Evolutionary conservation across 1,140 invertebrate species (phyloP), one percentile per base, ranked within the genome.

Genomic region (Drosophila erecta): DNA sequence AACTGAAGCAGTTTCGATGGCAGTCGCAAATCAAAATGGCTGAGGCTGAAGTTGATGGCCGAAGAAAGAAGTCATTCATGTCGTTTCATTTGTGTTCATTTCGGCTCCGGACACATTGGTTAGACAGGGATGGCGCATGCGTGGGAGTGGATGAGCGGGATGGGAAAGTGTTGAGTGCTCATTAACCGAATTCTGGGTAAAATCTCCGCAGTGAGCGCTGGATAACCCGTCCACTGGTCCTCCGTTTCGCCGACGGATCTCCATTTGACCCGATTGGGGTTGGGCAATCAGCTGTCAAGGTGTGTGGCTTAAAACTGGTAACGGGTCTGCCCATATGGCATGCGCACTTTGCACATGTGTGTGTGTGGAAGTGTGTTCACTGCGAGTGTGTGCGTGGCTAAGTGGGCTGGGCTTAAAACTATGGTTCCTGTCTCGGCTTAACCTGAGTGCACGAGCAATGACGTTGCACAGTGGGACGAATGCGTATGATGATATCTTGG

Each of bases 21-120:
- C 59, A 61, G 67, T 76, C 83, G 83, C 87, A 87, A 87, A 86
- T 86, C 79, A 86, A 86, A 86, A 86, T 86, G 83, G 83, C 83
- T 87, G 83, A 72, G 64, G 70, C 83, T 87, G 75, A 77, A 76
- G 71, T 76, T 84, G 80, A 84, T 79, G 81, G 76, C 80, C 71
- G 79, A 89, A 83, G 84, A 87, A 87, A 79, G 79, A 79, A 87
- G 81, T 87, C 83, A 89, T 83, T 83, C 79, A 83, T 81, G 72
- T 64, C 69, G 64, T 73, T 80, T 75, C 76, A 67, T 61, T 74
- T 81, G 53, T 49, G 43, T 62, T 61, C 53, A 41, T 20, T 44
- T 47, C 55, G 27, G 57, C 59, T 51, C 64, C 54, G 60, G 40
- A 56, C 62, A 56, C 24, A 30, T 44, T 14, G 49, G 71, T 57